phyloP scores from a whole-genome alignment of 2,888 invertebrate genomes.

The Branchellion lobata region DNA sequence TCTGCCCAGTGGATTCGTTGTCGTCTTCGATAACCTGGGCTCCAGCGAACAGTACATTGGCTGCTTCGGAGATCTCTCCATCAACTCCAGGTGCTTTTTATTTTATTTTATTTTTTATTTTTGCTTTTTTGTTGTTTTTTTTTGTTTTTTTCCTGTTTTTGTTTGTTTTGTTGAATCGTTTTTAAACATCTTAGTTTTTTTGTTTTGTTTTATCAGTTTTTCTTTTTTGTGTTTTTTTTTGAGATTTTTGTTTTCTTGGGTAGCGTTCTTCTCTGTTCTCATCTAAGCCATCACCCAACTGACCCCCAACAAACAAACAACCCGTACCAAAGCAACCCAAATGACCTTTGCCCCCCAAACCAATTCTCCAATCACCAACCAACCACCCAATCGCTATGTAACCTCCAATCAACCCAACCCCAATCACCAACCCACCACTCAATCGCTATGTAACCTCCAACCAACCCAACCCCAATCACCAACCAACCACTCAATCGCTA shows the following conservation, averaged over 20 bases:
- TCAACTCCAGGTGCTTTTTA: conserved; percentile 72
- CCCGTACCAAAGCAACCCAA: no score
- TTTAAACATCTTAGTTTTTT: no score
- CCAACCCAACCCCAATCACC: no score
- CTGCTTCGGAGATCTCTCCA: conserved; percentile 87
- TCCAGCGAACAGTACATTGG: conserved; percentile 72
- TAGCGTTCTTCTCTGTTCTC: no score
- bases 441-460: no score
- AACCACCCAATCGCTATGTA: neutral
- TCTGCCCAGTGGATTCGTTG: conserved; percentile 68
- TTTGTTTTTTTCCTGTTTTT: neutral
- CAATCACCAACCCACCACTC: no score
- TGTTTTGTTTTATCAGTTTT: neutral
- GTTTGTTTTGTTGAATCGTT: neutral
- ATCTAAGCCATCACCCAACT: no score
- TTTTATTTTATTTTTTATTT: neutral
- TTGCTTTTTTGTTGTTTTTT: neutral
- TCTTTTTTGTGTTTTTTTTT: no score
- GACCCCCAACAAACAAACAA: no score
- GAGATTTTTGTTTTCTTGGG: no score
- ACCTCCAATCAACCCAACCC: neutral
- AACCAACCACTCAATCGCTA: no score
- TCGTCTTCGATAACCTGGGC: conserved; percentile 62
- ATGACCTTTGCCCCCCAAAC: no score
- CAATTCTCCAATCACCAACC: neutral